Conservation (phyloP, 2,888 invertebrate genomes). For the Cephus pulcher region DNA sequence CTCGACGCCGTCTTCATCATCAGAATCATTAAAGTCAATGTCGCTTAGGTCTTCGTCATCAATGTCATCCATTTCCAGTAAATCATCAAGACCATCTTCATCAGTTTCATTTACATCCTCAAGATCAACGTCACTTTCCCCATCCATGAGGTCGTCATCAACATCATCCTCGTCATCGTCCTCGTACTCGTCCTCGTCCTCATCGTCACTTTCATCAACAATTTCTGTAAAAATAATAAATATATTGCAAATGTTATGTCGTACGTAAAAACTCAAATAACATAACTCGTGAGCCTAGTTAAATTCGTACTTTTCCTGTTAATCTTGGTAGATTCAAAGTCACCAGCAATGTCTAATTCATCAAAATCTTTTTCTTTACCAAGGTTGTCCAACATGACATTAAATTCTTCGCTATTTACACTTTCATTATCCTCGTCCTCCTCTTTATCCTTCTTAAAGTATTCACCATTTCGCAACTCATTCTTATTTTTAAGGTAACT, state of each 20-base stretch:
- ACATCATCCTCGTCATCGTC: conserved; percentile 34
- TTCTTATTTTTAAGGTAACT: conserved; percentile 67
- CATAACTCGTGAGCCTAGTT: not conserved
- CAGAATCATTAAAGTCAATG: conserved; percentile 62
- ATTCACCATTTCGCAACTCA: conserved; percentile 23
- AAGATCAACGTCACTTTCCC: conserved; percentile 42
- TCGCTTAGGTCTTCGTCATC: conserved; percentile 66
- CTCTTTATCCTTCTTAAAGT: conserved; percentile 29
- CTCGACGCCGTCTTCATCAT: conserved; percentile 40
- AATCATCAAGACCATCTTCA: conserved; percentile 42
- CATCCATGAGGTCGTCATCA: conserved; percentile 27
- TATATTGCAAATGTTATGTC: not conserved
- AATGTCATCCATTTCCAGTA: conserved; percentile 52
- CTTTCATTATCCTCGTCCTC: conserved; percentile 65
- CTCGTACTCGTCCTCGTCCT: conserved; percentile 46
- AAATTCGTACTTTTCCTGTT: conserved; percentile 50
- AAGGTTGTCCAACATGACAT: conserved; percentile 68
- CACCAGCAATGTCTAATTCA: conserved; percentile 72
- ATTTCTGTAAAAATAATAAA: conserved; percentile 24
- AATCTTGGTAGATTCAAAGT: conserved; percentile 54
- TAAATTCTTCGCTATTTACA: conserved; percentile 68
- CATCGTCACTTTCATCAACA: conserved; percentile 35
- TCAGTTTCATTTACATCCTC: conserved; percentile 51
- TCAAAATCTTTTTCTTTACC: conserved; percentile 56
- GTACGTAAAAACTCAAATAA: not conserved